A percentile compares a stretch with the other conserved stretches of the same genome.
These are phyloP conservation scores for Ivindomyrus marchei DNA, from an alignment of 2,113 vertebrate genomes.

Conservation along the genomic window DNA sequence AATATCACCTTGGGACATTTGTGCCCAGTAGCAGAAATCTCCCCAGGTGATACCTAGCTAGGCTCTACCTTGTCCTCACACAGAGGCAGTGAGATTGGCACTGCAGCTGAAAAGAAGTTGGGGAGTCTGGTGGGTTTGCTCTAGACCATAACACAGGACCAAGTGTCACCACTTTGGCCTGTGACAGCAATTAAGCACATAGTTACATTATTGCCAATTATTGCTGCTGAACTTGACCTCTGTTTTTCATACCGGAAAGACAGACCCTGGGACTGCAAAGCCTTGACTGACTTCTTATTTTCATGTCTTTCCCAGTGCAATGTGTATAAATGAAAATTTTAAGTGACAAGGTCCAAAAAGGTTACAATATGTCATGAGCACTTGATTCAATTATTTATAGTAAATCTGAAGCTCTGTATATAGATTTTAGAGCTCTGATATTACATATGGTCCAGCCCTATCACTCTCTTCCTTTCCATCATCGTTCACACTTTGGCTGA, in stretches of 20 bases:
- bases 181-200: conserved; percentile 4
- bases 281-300: conserved; percentile 18
- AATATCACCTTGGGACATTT: not conserved
- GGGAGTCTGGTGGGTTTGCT: no score
- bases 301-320: not conserved
- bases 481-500: not conserved
- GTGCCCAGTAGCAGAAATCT: not conserved
- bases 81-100: not conserved
- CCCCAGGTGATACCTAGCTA: not conserved
- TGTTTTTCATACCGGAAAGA: conserved; percentile 18
- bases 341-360: not conserved
- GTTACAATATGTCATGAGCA: not conserved
- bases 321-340: conserved; percentile 16
- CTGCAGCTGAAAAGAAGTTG: not conserved
- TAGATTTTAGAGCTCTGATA: not conserved
- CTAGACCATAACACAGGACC: not conserved
- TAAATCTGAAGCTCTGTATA: not conserved
- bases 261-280: not conserved
- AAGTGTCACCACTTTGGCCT: not conserved
- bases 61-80: not conserved
- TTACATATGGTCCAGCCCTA: not conserved
- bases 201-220: not conserved
- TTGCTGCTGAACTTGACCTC: conserved; percentile 8
- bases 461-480: not conserved
- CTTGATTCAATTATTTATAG: not conserved